Percentiles rank a stretch among this genome's conserved stretches.
Evolutionary conservation across 2,113 vertebrate species (phyloP).

Genomic region (Sprattus sprattus): DNA sequence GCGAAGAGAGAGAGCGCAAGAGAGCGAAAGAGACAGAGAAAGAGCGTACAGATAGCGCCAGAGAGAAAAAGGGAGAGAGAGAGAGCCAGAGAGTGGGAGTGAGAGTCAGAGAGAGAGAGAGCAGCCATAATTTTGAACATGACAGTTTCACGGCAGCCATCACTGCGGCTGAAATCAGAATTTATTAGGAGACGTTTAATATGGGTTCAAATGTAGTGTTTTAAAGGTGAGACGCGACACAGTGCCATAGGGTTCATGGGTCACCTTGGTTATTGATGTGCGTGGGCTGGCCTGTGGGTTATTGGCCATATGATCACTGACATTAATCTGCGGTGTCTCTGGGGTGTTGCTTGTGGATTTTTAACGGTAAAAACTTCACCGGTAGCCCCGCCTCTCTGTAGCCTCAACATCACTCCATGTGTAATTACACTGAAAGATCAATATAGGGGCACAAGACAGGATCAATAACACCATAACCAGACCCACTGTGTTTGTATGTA

Average conservation of each 20-base stretch:
- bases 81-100: background rate
- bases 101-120: background rate
- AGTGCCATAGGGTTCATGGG: background rate
- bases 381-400: background rate
- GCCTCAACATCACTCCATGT: background rate
- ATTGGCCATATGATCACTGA: constrained; percentile 4
- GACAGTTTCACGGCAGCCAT: background rate
- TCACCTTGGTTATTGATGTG: constrained; percentile 1
- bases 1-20: too few relatives aligned
- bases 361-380: background rate
- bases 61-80: background rate
- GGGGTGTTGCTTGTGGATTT: background rate
- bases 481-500: background rate
- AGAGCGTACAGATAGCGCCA: background rate
- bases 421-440: constrained; percentile 1
- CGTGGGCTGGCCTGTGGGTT: background rate
- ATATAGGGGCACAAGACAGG: background rate
- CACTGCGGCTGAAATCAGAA: background rate
- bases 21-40: too few relatives aligned
- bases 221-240: background rate
- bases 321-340: background rate
- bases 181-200: background rate
- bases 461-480: background rate
- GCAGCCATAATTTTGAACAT: background rate
- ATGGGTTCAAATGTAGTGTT: background rate